A percentile compares a stretch with the other conserved stretches of the same genome.
phyloP scores from a whole-genome alignment of 2,888 invertebrate species.

The Calameuta idolon region DNA sequence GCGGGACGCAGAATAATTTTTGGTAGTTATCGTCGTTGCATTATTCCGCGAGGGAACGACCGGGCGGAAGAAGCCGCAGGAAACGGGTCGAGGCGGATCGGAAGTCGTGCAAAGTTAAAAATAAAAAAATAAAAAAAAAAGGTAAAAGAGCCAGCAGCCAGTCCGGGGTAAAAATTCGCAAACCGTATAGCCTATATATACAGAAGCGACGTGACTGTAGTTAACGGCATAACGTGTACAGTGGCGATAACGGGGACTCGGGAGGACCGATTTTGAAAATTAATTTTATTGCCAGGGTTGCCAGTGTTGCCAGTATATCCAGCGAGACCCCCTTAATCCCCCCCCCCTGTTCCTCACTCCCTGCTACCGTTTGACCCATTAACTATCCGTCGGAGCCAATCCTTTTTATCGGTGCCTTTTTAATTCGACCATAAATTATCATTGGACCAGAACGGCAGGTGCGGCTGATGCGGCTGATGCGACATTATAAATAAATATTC shows the following conservation, averaged over 20 bases:
- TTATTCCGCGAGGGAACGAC: too few species aligned
- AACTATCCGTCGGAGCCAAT: constrained; percentile 26
- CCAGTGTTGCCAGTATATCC: constrained; percentile 21
- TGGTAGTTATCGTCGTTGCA: too few species aligned
- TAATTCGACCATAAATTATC: constrained; percentile 51
- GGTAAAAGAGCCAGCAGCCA: too few species aligned
- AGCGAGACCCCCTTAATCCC: constrained; percentile 3
- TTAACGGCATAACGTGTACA: constrained; percentile 10
- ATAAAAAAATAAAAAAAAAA: too few species aligned
- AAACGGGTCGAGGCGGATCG: too few species aligned
- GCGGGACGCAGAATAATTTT: too few species aligned
- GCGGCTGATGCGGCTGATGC: constrained; percentile 53
- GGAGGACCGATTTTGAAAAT: constrained; percentile 30
- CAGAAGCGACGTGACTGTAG: too few species aligned
- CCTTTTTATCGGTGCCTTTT: constrained; percentile 38
- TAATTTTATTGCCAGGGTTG: constrained; percentile 32
- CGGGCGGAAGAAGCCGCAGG: too few species aligned
- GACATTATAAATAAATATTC: constrained; percentile 51
- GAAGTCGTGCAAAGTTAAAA: too few species aligned
- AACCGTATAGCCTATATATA: too few species aligned
- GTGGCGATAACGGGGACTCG: constrained; percentile 3
- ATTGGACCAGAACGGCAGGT: constrained; percentile 21
- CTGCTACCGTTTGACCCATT: constrained; percentile 20
- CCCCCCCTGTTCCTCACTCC: too few species aligned
- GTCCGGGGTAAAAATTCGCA: too few species aligned